These are phyloP conservation scores for Xiphorhynchus erythropygius DNA, from an alignment of 2,797 vertebrate genomes.

Conservation along the genomic window DNA sequence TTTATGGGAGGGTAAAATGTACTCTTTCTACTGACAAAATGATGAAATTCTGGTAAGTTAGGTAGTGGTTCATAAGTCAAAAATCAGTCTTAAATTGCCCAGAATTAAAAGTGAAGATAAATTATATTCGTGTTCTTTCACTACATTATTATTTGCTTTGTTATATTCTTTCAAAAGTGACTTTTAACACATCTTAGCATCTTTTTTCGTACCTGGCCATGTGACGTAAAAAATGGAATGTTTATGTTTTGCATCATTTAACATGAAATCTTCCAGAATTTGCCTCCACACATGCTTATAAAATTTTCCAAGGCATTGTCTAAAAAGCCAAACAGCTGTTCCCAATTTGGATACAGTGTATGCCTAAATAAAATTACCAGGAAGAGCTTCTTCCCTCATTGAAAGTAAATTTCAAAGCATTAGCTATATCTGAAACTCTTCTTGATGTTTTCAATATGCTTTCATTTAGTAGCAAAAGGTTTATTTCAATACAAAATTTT, in stretches of 20 bases:
- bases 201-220: not conserved
- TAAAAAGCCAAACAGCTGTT: constrained; percentile 28
- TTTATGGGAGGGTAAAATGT: not conserved
- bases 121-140: not conserved
- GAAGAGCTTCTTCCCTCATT: not conserved
- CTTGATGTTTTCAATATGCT: not conserved
- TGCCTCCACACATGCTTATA: constrained; percentile 17
- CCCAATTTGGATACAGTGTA: not conserved
- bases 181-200: not conserved
- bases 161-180: not conserved
- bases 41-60: not conserved
- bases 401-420: not conserved
- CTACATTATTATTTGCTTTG: not conserved
- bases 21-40: not conserved
- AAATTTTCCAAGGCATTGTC: constrained; percentile 8
- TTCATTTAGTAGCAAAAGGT: not conserved
- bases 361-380: constrained; percentile 6
- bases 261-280: constrained; percentile 27
- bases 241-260: constrained; percentile 20
- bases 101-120: not conserved
- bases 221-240: not conserved
- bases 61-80: not conserved
- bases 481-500: not conserved
- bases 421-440: not conserved
- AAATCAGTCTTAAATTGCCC: not conserved